Evolutionary conservation across 2,888 invertebrate species (phyloP), one percentile per base, ranked within the genome.

Genomic region (Leucoptera coffeella): DNA sequence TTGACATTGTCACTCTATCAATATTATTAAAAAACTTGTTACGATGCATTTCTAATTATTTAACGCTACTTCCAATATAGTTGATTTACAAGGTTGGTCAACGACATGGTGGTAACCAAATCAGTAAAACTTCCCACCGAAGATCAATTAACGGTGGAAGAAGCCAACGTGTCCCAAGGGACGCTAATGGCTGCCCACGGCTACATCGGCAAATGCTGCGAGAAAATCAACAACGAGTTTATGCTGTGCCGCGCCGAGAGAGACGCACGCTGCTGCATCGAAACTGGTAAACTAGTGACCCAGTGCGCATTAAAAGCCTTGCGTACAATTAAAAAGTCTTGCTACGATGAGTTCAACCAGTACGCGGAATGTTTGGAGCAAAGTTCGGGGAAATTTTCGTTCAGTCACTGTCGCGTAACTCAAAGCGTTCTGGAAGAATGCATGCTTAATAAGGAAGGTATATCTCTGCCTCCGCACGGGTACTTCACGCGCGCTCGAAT

Each of bases 161-260:
- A 61, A 35, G 54, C 94, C 6, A 80, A 88, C 41, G 42, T 96
- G 20, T 85, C 92, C 3, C 80, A 84, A 3, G 77, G 90, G 6
- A 82, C 84, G 25, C 69, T 99, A 13, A 80, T 86, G 50, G 85
- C 94, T 11, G 93, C 86, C 2, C 81, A 89, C 9, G 84, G 89
- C 40, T 90, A 93, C 57, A 62, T 96, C 41, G 96, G 94, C 35
- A 91, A 90, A 59, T 77, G 80, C 41, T 99, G 99, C 59, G 92
- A 96, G 62, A 57, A 67, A 28, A 71, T 83, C 39, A 91, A 90
- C 62, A 94, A 93, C 84, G 95, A 96, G 59, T 96, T 88, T 49
- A 83, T 93, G 78, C 61, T 96, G 22, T 96, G 96, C 40, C 77
- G 83, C n/a, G 46, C 71, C 13, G 93, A 94, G 55, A 6, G 9